Evolutionary conservation across 1,140 invertebrate genomes (phyloP), one percentile per base, ranked within the genome.

Genomic region (fruit fly (Drosophila melanogaster)): DNA sequence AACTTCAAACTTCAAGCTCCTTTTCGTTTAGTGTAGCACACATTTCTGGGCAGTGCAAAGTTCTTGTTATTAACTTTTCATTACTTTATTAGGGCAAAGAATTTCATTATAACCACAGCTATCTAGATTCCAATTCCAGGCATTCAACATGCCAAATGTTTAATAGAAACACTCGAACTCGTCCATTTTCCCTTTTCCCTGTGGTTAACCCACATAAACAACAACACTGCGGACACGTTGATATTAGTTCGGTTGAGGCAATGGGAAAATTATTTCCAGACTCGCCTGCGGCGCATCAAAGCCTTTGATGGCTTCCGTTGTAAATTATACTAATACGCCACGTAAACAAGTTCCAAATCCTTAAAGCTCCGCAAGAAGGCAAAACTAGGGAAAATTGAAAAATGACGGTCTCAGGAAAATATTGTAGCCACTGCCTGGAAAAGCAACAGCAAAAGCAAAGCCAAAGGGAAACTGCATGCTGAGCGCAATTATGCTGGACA

Each of bases 401-500:
- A 75, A 60, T 44, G 62, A 43, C 47, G 22, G 40, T 50, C 56
- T 50, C n/a, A 77, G 50, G 46, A 61, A 46, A 65, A 54, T 38
- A 50, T 59, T 53, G 50, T 41, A 58, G 53, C 41, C 57, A 60
- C 19, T 35, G 30, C 30, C 47, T 11, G 50, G 22, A 54, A 51
- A 50, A 54, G 72, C 38, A 56, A 49, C 44, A 51, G 30, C 35
- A 57, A 44, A 26, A n/a, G 50, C 17, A 59, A 56, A 44, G 58
- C 65, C 40, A 64, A 66, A 76, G 58, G 77, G 55, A 84, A 87
- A 90, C 77, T 89, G 84, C 84, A 89, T 80, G 85, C 84, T 89
- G 84, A 66, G 84, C 84, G 84, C 84, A 89, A 89, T 89, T 89
- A 89, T 89, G 84, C 85, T 89, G 84, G 84, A 89, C 84, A 89